Conservation (phyloP, 2,888 invertebrate genomes). For the Elaeidobius kamerunicus region DNA sequence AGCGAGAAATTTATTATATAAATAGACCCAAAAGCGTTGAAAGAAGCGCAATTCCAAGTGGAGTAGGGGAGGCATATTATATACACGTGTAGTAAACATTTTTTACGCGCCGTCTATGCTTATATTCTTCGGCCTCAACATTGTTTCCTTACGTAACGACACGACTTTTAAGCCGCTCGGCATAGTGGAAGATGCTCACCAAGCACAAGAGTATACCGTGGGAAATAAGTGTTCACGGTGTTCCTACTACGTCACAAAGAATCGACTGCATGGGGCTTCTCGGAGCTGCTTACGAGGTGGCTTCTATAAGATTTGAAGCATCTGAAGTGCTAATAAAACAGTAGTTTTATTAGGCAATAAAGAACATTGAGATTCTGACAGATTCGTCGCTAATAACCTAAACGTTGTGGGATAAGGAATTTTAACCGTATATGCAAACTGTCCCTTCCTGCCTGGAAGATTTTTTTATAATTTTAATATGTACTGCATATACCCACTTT, state of each 20-base stretch:
- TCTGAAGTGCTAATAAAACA: not conserved
- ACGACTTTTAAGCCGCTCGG: conserved; percentile 25
- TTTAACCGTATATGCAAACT: too few relatives aligned
- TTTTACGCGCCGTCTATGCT: conserved; percentile 21
- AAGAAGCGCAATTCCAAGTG: too few relatives aligned
- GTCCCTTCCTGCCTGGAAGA: too few relatives aligned
- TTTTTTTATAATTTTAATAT: too few relatives aligned
- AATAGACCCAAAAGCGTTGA: too few relatives aligned
- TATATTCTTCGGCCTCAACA: conserved; percentile 21
- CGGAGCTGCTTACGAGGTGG: conserved; percentile 17
- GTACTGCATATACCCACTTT: not conserved
- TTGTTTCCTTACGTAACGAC: conserved; percentile 27
- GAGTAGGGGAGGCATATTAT: not conserved
- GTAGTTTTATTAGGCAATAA: not conserved
- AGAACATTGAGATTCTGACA: not conserved
- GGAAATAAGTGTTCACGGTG: conserved; percentile 29
- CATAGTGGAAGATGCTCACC: conserved; percentile 27
- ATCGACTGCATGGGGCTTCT: conserved; percentile 25
- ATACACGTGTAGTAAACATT: conserved; percentile 10
- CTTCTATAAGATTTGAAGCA: not conserved
- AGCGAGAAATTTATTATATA: too few relatives aligned
- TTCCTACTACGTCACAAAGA: conserved; percentile 30
- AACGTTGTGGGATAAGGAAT: not conserved
- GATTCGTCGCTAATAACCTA: not conserved
- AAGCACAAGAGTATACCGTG: conserved; percentile 30